These are phyloP conservation scores for Herminia tarsipennalis DNA, from an alignment of 2,888 invertebrate species.

Conservation along the genomic window DNA sequence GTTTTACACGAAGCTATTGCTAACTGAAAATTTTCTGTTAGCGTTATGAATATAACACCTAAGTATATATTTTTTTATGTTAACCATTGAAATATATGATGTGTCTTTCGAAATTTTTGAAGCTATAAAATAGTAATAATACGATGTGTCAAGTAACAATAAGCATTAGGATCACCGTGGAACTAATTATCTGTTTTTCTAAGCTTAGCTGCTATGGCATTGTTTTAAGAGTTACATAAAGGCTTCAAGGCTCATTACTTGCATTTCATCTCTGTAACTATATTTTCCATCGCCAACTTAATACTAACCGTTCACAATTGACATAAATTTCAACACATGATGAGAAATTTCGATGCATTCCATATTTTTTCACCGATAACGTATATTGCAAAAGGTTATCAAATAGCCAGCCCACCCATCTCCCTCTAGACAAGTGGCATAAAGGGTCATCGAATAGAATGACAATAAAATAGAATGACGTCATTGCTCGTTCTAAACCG, in stretches of 20 bases:
- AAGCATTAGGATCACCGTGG: conserved; percentile 14
- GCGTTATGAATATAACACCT: conserved; percentile 31
- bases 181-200: conserved; percentile 4
- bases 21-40: too few relatives aligned
- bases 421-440: too few relatives aligned
- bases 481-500: too few relatives aligned
- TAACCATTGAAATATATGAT: conserved; percentile 35
- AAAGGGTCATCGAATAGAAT: too few relatives aligned
- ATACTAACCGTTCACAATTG: conserved; percentile 7
- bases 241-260: neutral
- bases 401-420: too few relatives aligned
- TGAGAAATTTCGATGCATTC: conserved; percentile 25
- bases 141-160: conserved; percentile 19
- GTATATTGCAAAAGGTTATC: conserved; percentile 14
- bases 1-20: too few relatives aligned
- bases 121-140: conserved; percentile 16
- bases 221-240: neutral
- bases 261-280: conserved; percentile 9
- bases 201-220: neutral
- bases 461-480: neutral
- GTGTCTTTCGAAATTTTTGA: conserved; percentile 42
- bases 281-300: conserved; percentile 20
- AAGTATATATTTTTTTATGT: conserved; percentile 27
- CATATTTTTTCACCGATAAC: conserved; percentile 11
- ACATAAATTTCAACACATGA: conserved; percentile 17